Percentiles rank a stretch among this genome's conserved stretches.
Conservation (phyloP, 2,888 invertebrate species). For the Drepana falcataria region DNA sequence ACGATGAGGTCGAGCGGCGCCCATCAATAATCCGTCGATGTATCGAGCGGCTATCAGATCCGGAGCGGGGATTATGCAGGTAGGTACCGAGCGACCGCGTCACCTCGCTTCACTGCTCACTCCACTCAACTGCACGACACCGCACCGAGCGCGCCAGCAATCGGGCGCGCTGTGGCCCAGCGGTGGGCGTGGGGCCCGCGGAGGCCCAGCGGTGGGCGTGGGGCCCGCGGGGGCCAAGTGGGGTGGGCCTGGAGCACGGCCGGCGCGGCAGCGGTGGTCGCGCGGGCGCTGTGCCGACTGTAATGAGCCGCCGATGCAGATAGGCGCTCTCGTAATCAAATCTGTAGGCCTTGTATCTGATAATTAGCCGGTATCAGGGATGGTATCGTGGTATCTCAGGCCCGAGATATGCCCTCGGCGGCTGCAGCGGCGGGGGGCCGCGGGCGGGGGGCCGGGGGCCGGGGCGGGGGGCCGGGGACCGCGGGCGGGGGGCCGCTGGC, state of each 20-base stretch:
- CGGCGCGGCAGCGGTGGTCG: slow-evolving; percentile 15
- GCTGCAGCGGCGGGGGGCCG: slow-evolving; percentile 10
- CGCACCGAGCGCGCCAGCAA: background rate
- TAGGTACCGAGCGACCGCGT: background rate
- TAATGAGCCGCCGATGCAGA: slow-evolving; percentile 48
- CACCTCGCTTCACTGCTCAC: background rate
- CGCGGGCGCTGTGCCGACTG: slow-evolving; percentile 32
- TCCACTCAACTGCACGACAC: background rate
- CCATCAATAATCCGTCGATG: slow-evolving; percentile 64
- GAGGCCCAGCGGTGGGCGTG: too few relatives aligned
- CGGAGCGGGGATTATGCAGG: slow-evolving; percentile 25
- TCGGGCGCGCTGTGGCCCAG: too few relatives aligned
- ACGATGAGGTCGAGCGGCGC: slow-evolving; percentile 63
- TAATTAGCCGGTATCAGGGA: slow-evolving; percentile 69
- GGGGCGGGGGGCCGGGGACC: background rate
- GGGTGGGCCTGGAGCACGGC: background rate
- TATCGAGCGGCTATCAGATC: slow-evolving; percentile 36
- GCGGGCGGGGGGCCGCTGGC: slow-evolving; percentile 19
- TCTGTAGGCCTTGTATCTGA: slow-evolving; percentile 68
- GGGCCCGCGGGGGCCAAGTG: too few relatives aligned
- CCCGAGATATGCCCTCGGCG: slow-evolving; percentile 15
- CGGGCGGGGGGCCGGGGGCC: slow-evolving; percentile 10
- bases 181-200: too few relatives aligned
- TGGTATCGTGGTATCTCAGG: slow-evolving; percentile 59
- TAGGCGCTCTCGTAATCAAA: slow-evolving; percentile 67